Conservation (phyloP, 2,888 invertebrate genomes). For the Ophion costatus region DNA sequence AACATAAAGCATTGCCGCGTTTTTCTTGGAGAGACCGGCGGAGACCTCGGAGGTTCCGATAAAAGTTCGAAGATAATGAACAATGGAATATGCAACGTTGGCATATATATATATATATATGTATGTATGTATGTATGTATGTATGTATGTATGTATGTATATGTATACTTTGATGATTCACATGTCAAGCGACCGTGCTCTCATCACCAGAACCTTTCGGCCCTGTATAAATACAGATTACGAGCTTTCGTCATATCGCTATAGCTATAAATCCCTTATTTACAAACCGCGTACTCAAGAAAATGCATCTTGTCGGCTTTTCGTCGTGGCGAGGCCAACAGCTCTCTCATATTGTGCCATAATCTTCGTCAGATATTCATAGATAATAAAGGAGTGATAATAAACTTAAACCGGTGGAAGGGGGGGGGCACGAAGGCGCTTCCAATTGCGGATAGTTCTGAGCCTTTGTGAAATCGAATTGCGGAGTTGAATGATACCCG, state of each 20-base stretch:
- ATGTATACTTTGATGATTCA: background rate
- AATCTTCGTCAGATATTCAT: too few relatives aligned
- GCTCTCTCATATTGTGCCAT: too few relatives aligned
- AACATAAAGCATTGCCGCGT: constrained; percentile 24
- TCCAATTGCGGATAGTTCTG: too few relatives aligned
- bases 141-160: too few relatives aligned
- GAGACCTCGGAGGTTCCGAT: constrained; percentile 23
- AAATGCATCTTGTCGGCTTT: too few relatives aligned
- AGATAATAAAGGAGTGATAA: too few relatives aligned
- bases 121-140: background rate
- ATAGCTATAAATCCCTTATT: background rate
- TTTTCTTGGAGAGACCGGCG: background rate
- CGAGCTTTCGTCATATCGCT: background rate
- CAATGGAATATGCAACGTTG: background rate
- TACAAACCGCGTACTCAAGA: too few relatives aligned
- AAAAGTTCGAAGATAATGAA: constrained; percentile 11
- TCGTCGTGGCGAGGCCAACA: too few relatives aligned
- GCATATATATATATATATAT: background rate
- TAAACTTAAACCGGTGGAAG: too few relatives aligned
- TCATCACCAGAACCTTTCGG: background rate
- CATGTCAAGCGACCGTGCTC: background rate
- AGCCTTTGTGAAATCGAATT: too few relatives aligned
- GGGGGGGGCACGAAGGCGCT: too few relatives aligned
- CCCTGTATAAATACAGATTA: background rate
- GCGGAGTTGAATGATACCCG: too few relatives aligned